These are phyloP conservation scores for Enhydra lutris DNA, from an alignment of 2,113 vertebrate species.

Conservation along the genomic window DNA sequence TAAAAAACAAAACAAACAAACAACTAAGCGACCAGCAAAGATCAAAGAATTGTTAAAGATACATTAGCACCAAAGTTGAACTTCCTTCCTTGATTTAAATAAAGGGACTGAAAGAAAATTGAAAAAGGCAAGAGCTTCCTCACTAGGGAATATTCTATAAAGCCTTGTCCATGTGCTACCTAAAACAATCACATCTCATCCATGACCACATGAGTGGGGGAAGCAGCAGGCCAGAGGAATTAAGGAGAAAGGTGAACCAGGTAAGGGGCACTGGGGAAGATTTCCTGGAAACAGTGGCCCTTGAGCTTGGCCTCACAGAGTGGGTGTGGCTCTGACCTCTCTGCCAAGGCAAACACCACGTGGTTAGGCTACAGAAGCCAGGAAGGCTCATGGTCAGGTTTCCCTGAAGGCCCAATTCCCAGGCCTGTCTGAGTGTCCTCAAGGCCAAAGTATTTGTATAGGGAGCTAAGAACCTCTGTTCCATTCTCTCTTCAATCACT, in stretches of 20 bases:
- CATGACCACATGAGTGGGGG: no score
- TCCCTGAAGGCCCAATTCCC: not conserved
- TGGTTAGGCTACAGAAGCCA: not conserved
- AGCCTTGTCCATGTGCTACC: not conserved
- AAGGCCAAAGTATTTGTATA: not conserved
- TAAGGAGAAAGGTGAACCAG: not conserved
- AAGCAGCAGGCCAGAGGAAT: not conserved
- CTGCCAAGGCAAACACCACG: not conserved
- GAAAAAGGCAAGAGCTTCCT: not conserved
- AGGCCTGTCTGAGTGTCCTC: not conserved
- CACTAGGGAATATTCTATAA: not conserved
- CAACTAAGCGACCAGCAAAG: not conserved
- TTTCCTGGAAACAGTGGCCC: not conserved
- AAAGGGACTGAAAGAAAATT: not conserved
- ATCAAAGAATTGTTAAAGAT: not conserved
- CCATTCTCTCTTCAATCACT: not conserved
- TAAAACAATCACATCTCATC: not conserved
- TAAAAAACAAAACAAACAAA: not conserved
- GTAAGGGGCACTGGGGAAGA: rapidly evolving
- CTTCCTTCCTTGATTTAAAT: not conserved
- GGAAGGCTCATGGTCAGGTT: rapidly evolving
- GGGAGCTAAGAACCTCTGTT: not conserved
- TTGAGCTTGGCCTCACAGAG: not conserved
- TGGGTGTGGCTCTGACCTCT: no score
- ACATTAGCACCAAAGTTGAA: not conserved